phyloP scores from a whole-genome alignment of 2,888 invertebrate species.

The Drosophila mercatorum region DNA sequence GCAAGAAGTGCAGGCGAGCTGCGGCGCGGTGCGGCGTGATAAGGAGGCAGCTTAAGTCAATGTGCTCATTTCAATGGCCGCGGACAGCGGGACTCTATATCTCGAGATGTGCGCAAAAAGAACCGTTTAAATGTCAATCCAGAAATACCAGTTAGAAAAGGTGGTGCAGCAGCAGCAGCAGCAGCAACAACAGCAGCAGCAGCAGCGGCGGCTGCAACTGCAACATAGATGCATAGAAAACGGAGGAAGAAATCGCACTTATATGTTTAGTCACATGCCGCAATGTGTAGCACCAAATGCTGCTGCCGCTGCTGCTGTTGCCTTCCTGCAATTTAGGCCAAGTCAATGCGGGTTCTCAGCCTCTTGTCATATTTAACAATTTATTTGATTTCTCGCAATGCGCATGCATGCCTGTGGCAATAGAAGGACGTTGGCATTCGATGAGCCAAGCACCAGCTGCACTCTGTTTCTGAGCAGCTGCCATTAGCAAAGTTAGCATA shows the following conservation, averaged over 20 bases:
- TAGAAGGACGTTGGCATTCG: not conserved
- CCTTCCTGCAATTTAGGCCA: slow-evolving; percentile 62
- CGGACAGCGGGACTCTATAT: slow-evolving; percentile 62
- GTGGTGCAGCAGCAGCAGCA: slow-evolving; percentile 54
- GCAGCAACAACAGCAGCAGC: slow-evolving; percentile 27
- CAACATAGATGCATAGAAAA: slow-evolving; percentile 17
- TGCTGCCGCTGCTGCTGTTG: slow-evolving; percentile 37
- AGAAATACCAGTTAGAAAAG: slow-evolving; percentile 81
- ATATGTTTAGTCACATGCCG: slow-evolving; percentile 69
- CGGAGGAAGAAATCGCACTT: slow-evolving; percentile 71
- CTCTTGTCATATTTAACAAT: slow-evolving; percentile 47
- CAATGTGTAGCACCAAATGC: slow-evolving; percentile 70
- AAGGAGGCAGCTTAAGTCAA: slow-evolving; percentile 69
- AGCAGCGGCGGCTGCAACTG: not conserved
- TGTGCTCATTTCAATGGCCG: slow-evolving; percentile 72
- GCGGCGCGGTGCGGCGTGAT: slow-evolving; percentile 44
- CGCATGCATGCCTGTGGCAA: not conserved
- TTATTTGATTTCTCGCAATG: slow-evolving; percentile 30
- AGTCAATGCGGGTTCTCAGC: slow-evolving; percentile 47
- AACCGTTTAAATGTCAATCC: slow-evolving; percentile 82
- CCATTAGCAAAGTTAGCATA: not conserved
- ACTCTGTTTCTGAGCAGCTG: not conserved
- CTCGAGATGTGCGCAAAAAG: slow-evolving; percentile 76
- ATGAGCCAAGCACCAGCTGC: slow-evolving; percentile 3
- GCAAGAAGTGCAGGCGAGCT: slow-evolving; percentile 54